These are phyloP conservation scores for Norana najaformis DNA, from an alignment of 2,888 invertebrate genomes.

Conservation along the genomic window DNA sequence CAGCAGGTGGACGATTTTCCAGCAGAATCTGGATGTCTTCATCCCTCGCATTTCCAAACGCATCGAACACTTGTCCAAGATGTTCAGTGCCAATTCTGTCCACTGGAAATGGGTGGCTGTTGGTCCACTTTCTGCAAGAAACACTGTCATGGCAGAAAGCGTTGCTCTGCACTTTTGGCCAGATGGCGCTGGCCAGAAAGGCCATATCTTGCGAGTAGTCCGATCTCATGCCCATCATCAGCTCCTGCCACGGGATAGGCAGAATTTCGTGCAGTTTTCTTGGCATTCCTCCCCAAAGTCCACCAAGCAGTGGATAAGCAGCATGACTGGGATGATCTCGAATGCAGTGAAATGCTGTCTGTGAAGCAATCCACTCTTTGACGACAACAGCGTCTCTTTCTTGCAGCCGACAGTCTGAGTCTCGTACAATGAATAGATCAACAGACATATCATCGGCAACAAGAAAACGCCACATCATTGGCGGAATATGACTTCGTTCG, in stretches of 20 bases:
- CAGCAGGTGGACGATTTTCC: not conserved
- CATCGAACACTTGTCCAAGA: conserved; percentile 42
- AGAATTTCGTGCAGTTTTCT: conserved; percentile 32
- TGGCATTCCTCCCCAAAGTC: conserved; percentile 41
- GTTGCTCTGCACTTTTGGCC: conserved; percentile 36
- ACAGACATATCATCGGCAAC: conserved; percentile 38
- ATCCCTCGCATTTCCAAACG: conserved; percentile 40
- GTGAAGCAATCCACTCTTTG: conserved; percentile 35
- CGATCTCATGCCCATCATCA: conserved; percentile 39
- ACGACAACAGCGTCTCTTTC: conserved; percentile 38
- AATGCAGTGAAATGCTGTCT: conserved; percentile 37
- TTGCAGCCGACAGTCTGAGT: conserved; percentile 36
- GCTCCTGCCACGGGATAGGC: conserved; percentile 30
- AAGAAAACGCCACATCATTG: conserved; percentile 40
- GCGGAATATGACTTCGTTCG: conserved; percentile 28
- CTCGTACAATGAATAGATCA: conserved; percentile 39
- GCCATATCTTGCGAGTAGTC: conserved; percentile 40
- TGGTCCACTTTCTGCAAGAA: conserved; percentile 39
- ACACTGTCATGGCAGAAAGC: conserved; percentile 42
- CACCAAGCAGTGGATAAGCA: conserved; percentile 34
- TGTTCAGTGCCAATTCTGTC: conserved; percentile 39
- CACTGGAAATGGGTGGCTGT: conserved; percentile 38
- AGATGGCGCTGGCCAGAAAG: conserved; percentile 38
- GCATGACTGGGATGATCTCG: conserved; percentile 42
- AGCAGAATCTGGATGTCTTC: conserved; percentile 35